Percentiles rank a stretch among this genome's conserved stretches.
Evolutionary conservation across 2,797 vertebrate species (phyloP).

Genomic region (Enteromius mattozi): DNA sequence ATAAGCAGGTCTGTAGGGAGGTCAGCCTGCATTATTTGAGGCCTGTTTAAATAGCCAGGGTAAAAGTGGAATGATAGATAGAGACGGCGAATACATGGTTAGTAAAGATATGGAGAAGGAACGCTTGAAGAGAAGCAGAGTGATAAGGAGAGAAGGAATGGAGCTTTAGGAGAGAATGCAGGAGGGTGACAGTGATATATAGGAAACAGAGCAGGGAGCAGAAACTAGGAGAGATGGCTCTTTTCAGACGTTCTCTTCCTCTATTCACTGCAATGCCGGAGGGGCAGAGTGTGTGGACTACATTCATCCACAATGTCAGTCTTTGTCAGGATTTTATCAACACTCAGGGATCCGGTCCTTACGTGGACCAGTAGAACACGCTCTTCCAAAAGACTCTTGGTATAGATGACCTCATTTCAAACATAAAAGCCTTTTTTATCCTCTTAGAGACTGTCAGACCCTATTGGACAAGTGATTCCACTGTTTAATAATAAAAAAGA

Average conservation of each 20-base stretch:
- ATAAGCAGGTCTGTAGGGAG: constrained; percentile 29
- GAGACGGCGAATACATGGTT: not conserved
- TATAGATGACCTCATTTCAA: constrained; percentile 68
- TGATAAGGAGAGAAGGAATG: constrained; percentile 17
- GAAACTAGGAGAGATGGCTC: constrained; percentile 51
- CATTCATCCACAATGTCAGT: constrained; percentile 70
- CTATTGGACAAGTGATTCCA: constrained; percentile 31
- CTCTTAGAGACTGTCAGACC: constrained; percentile 40
- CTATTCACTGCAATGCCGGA: constrained; percentile 61
- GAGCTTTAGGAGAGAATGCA: constrained; percentile 8
- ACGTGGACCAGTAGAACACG: constrained; percentile 54
- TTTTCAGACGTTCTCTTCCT: constrained; percentile 59
- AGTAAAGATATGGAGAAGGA: constrained; percentile 5
- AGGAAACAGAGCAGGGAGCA: constrained; percentile 16
- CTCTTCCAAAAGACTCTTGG: constrained; percentile 50
- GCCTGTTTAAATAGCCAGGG: constrained; percentile 1
- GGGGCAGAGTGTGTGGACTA: constrained; percentile 63
- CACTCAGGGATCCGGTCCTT: constrained; percentile 58
- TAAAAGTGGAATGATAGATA: constrained; percentile 2
- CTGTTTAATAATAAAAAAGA: constrained; percentile 24
- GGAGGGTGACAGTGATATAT: constrained; percentile 35
- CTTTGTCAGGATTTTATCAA: constrained; percentile 68
- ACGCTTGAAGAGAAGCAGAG: constrained; percentile 19
- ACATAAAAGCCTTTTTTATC: constrained; percentile 55
- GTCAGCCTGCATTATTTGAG: constrained; percentile 28